phyloP scores from a whole-genome alignment of 1,140 invertebrate genomes.

The Aphelenchoides fujianensis region DNA sequence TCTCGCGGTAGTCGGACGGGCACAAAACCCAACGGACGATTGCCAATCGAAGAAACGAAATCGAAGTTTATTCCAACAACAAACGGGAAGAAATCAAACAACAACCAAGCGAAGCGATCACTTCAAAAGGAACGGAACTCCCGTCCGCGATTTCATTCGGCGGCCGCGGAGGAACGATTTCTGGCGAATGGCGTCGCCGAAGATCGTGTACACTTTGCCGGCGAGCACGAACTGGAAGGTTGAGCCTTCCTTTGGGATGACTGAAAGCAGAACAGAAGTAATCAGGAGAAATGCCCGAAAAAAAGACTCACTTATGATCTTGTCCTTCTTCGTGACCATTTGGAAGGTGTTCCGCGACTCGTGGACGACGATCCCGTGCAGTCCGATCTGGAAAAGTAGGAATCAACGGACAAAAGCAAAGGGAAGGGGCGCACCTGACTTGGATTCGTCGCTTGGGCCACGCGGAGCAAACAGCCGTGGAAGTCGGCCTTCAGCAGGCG shows the following conservation, averaged over 20 bases:
- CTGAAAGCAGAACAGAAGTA: conserved; percentile 34
- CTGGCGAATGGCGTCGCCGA: conserved; percentile 43
- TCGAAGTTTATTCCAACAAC: conserved; percentile 5
- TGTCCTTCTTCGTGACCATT: conserved; percentile 37
- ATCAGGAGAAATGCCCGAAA: conserved; percentile 19
- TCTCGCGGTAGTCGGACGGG: too few species aligned
- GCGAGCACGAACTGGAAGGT: conserved; percentile 43
- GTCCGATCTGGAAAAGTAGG: conserved; percentile 35
- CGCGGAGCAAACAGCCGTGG: conserved; percentile 39
- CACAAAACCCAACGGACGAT: neutral
- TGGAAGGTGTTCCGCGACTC: conserved; percentile 46
- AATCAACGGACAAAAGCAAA: conserved; percentile 20
- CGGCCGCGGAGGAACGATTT: conserved; percentile 35
- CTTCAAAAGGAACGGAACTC: conserved; percentile 41
- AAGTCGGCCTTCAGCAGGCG: conserved; percentile 33
- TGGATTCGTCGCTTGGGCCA: conserved; percentile 30
- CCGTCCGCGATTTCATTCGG: conserved; percentile 27
- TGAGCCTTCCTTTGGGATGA: conserved; percentile 38
- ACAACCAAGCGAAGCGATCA: conserved; percentile 12
- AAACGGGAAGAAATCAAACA: neutral
- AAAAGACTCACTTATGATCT: conserved; percentile 36
- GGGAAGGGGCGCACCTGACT: conserved; percentile 28
- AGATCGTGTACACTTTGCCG: conserved; percentile 44
- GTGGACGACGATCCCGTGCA: conserved; percentile 47
- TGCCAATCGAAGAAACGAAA: neutral